Evolutionary conservation across 2,797 vertebrate species (phyloP).

Genomic region (Sardinella longiceps): DNA sequence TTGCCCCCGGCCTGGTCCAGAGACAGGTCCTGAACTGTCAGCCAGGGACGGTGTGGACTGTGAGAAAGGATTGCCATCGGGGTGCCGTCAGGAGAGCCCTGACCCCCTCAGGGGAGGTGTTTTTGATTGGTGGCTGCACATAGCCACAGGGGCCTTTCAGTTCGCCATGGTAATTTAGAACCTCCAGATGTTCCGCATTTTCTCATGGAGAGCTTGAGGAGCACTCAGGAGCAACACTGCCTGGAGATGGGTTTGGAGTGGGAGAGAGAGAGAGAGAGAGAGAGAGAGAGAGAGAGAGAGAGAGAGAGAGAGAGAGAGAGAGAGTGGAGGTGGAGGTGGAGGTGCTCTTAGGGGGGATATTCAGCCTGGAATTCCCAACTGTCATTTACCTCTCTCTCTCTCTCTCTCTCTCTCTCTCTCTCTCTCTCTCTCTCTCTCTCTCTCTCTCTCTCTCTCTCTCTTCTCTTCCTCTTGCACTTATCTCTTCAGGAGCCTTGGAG

Average conservation of each 20-base stretch:
- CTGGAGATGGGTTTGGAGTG: constrained; percentile 32
- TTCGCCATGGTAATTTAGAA: constrained; percentile 41
- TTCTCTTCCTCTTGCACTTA: constrained; percentile 21
- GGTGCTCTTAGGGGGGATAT: background rate
- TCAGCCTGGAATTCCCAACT: constrained; percentile 8
- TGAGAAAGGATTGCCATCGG: constrained; percentile 46
- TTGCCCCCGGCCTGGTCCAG: constrained; percentile 36
- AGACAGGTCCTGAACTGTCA: constrained; percentile 36
- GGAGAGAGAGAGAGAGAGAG: too few species aligned
- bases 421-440: too few species aligned
- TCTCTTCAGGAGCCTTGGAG: constrained; percentile 15
- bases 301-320: too few species aligned
- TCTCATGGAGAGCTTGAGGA: constrained; percentile 53
- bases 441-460: background rate
- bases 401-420: too few species aligned
- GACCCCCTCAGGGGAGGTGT: constrained; percentile 41
- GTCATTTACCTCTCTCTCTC: constrained; percentile 26
- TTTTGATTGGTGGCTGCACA: constrained; percentile 58
- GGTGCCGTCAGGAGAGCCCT: constrained; percentile 52
- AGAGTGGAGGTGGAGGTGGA: background rate
- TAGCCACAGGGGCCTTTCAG: constrained; percentile 41
- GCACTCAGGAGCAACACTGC: constrained; percentile 35
- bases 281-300: too few species aligned
- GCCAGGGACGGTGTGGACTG: constrained; percentile 38
- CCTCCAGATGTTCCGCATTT: constrained; percentile 65